Evolutionary conservation across 1,140 invertebrate species (phyloP).

Genomic region (Achroia grisella): DNA sequence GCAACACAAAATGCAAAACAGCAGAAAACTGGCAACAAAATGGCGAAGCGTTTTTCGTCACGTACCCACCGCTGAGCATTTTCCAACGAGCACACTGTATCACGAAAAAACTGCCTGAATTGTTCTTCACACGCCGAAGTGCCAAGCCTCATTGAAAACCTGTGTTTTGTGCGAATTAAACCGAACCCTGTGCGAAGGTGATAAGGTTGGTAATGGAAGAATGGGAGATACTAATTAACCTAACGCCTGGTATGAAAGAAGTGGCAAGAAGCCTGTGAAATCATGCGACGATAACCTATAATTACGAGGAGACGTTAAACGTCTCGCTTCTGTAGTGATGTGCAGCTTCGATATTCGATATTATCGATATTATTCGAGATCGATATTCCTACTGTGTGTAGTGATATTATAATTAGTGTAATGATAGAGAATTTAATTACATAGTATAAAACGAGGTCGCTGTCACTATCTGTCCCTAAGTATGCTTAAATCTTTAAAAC

Average conservation of each 20-base stretch:
- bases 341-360: conserved; percentile 5
- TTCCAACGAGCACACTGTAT: too few species aligned
- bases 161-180: conserved; percentile 1
- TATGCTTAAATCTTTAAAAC: too few species aligned
- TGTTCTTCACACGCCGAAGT: conserved; percentile 14
- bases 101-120: conserved; percentile 8
- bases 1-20: too few species aligned
- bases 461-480: too few species aligned
- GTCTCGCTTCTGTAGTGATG: conserved; percentile 21
- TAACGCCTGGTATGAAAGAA: conserved; percentile 5
- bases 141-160: conserved; percentile 18
- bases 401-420: too few species aligned
- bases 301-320: conserved; percentile 23
- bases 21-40: too few species aligned
- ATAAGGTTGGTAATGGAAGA: conserved; percentile 10
- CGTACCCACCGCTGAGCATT: too few species aligned
- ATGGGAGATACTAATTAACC: conserved; percentile 19
- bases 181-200: neutral
- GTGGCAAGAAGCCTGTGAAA: conserved; percentile 27
- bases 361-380: neutral
- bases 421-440: too few species aligned
- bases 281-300: conserved; percentile 31
- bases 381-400: too few species aligned
- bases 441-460: too few species aligned
- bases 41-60: too few species aligned